Conservation (phyloP, 2,888 invertebrate species). For the Platypus cylindrus region DNA sequence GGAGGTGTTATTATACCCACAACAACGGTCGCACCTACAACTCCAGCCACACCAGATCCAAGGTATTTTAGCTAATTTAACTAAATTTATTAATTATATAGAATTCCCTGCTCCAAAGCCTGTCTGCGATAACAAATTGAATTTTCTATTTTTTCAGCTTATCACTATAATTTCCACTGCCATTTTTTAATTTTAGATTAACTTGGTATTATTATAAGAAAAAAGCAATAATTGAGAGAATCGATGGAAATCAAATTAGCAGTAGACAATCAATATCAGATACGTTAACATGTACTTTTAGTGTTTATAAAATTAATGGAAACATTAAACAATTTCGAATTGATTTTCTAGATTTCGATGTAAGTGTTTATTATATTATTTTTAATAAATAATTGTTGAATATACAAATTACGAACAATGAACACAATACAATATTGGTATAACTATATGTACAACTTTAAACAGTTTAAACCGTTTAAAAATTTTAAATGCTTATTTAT, state of each 20-base stretch:
- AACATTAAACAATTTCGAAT: conserved; percentile 55
- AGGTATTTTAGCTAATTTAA: conserved; percentile 10
- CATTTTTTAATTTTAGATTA: too few species aligned
- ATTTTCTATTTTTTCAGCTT: too few species aligned
- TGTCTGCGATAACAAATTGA: too few species aligned
- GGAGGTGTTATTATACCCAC: conserved; percentile 23
- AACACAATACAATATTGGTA: too few species aligned
- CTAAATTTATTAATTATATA: background rate
- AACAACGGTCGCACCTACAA: conserved; percentile 14
- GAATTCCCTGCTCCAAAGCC: too few species aligned
- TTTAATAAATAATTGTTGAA: conserved; percentile 2
- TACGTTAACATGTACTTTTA: conserved; percentile 50
- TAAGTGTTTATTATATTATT: conserved; percentile 25
- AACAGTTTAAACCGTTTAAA: too few species aligned
- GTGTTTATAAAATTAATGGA: conserved; percentile 46
- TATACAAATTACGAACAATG: too few species aligned
- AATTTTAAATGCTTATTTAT: too few species aligned
- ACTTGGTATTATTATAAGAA: conserved; percentile 12
- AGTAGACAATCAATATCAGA: conserved; percentile 28
- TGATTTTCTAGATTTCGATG: conserved; percentile 59
- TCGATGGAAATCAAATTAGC: background rate
- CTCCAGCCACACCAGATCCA: conserved; percentile 24
- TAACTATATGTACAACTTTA: too few species aligned
- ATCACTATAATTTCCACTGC: too few species aligned
- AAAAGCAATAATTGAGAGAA: conserved; percentile 2